A percentile compares a stretch with the other conserved stretches of the same genome.
phyloP scores from a whole-genome alignment of 2,113 vertebrate species.

The Pomatorhinus ruficollis region DNA sequence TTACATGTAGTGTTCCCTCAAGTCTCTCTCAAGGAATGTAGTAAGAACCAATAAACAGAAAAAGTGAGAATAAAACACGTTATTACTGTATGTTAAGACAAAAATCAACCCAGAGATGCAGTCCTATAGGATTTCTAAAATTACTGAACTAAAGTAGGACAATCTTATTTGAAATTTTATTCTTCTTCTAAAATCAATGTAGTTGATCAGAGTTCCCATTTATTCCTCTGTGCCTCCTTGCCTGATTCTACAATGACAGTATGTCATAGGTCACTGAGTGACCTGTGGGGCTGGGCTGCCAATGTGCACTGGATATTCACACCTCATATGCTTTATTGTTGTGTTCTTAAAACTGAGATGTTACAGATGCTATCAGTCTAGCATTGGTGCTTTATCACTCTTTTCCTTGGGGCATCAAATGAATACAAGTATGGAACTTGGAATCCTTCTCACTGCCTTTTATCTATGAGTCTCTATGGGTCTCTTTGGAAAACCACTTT shows the following conservation, averaged over 20 bases:
- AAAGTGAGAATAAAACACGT: not conserved
- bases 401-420: not conserved
- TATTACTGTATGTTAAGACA: not conserved
- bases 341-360: not conserved
- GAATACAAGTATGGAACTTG: not conserved
- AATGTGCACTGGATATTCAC: not conserved
- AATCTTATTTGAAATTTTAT: not conserved
- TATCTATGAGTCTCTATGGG: not conserved
- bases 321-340: not conserved
- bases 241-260: not conserved
- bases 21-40: not conserved
- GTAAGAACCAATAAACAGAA: not conserved
- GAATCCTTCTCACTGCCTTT: not conserved
- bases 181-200: not conserved
- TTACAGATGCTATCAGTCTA: not conserved
- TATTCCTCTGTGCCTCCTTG: not conserved
- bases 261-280: not conserved
- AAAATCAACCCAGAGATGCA: not conserved
- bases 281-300: not conserved
- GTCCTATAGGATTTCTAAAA: not conserved
- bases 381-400: not conserved
- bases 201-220: slow-evolving; percentile 15
- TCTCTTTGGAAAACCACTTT: not conserved
- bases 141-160: not conserved
- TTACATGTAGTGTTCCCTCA: not conserved